phyloP scores from a whole-genome alignment of 2,888 invertebrate species.

The Chrysotoxum bicinctum region DNA sequence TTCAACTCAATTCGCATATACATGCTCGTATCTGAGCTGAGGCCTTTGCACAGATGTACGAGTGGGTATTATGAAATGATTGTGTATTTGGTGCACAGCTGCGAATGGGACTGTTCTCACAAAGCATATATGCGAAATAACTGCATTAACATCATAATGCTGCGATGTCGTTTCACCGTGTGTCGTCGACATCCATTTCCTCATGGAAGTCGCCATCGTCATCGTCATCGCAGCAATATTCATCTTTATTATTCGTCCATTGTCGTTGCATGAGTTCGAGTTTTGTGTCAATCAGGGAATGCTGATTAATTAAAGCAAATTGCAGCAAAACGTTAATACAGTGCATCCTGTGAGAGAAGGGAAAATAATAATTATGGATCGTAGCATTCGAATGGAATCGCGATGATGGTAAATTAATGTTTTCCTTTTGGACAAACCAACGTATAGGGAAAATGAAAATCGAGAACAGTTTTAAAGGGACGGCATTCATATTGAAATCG shows the following conservation, averaged over 20 bases:
- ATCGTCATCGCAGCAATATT: not conserved
- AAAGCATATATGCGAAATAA: slow-evolving; percentile 61
- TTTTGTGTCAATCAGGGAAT: slow-evolving; percentile 65
- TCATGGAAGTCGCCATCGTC: not conserved
- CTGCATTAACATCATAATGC: slow-evolving; percentile 62
- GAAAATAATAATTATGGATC: slow-evolving; percentile 56
- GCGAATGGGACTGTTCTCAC: slow-evolving; percentile 1
- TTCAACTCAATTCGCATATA: not conserved
- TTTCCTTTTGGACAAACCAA: slow-evolving; percentile 52
- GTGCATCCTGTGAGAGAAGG: slow-evolving; percentile 53
- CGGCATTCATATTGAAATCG: not conserved
- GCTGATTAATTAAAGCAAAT: slow-evolving; percentile 68
- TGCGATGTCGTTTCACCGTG: not conserved
- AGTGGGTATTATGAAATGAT: slow-evolving; percentile 13
- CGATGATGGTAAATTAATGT: slow-evolving; percentile 62
- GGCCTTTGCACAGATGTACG: too few species aligned
- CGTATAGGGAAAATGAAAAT: not conserved
- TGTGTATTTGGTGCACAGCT: slow-evolving; percentile 4
- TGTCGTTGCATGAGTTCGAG: slow-evolving; percentile 40
- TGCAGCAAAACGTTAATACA: slow-evolving; percentile 62
- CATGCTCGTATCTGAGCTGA: too few species aligned
- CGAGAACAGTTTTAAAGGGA: slow-evolving; percentile 3
- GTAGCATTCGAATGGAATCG: slow-evolving; percentile 50
- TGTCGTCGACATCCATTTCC: not conserved
- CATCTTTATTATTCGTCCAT: slow-evolving; percentile 34